Base-by-base conservation (phyloP, 2,113 vertebrate genomes). In the Istiophorus platypterus region DNA sequence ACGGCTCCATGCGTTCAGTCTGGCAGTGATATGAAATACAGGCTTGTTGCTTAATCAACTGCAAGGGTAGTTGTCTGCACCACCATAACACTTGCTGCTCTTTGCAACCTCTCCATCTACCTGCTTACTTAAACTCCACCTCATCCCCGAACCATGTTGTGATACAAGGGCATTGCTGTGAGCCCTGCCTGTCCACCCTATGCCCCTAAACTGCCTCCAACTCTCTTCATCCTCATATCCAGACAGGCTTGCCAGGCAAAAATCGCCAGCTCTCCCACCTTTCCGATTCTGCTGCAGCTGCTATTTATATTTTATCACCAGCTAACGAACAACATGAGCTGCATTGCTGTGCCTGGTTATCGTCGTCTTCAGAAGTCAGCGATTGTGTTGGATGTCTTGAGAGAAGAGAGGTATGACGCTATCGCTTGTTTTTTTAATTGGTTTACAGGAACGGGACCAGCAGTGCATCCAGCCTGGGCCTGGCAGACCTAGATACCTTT, bases 371-470 rank as follows among this genome's bases (percentile, higher is more conserved):
- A 88, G 74, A 80, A 72, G 34, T 82, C 78, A 83, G 42, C 20
- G 56, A 82, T 83, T 4, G 3, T 75, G 72, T 69, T 11, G 22
- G 47, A 57, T 67, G 47, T 82, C 72, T 24, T 7, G n/a, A 85
- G 72, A 80, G 69, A 52, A 72, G 59, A 75, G 69, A 34, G 7
- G 5, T 73, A 42, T 77, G 59, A 77, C 24, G 12, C 37, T 62
- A 5, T 65, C 13, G 61, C 31, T 37, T 71, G 24, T 51, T 58
- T 22, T 12, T 65, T 27, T 37, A 34, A 45, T 70, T 75, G 68
- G 34, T 76, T 92, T 91, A 94, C 95, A 99, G 97, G 94, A 99
- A 97, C 91, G 97, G 97, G 86, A 97, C 97, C 94, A 98, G 97
- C 94, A 99, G 97, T 86, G 93, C 96, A 71, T 97, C 97, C 88